Evolutionary conservation across 2,113 vertebrate genomes (phyloP), one percentile per base, ranked within the genome.

Genomic region (Limnothrissa miodon): DNA sequence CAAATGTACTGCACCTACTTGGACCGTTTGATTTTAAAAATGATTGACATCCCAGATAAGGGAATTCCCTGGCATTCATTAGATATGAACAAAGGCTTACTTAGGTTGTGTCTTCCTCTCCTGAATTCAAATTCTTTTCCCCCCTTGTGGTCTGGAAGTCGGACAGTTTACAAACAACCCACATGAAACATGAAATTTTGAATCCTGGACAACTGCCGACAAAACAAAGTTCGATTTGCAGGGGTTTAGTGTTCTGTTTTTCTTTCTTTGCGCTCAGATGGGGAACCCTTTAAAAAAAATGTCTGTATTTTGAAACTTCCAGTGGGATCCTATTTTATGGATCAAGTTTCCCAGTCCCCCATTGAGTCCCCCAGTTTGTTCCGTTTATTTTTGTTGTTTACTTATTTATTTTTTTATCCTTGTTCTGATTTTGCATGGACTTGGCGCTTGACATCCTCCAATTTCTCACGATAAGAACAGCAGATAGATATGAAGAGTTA

Each of bases 1-100:
- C 80, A 83, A 93, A 87, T 88, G 88, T 87, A 92, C 88, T 83
- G 88, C 86, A 85, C 62, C 85, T 82, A 90, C 85, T 85, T 85
- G 66, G 84, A 80, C 45, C 51, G 44, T 81, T 81, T 81, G 15
- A 80, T 85, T 79, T 83, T 78, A 84, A 84, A 85, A 85, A 87
- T 84, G 81, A 80, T 80, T 81, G 70, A 83, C 83, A 46, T 83
- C 87, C 80, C 83, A 83, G 83, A 56, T n/a, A 10, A 74, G 29
- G 66, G 66, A 74, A 74, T 74, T 74, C 66, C 66, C 66, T 74
- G 66, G 66, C 66, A 39, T 74, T 36, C 66, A 21, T 74, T 15
- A 33, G 66, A 74, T 74, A 74, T 74, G 66, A 74, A 74, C 66
- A 74, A 74, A 74, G 29, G 66, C 66, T 74, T 25, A 29, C 23